Conservation (phyloP, 2,113 vertebrate genomes). For the Trichechus manatus region DNA sequence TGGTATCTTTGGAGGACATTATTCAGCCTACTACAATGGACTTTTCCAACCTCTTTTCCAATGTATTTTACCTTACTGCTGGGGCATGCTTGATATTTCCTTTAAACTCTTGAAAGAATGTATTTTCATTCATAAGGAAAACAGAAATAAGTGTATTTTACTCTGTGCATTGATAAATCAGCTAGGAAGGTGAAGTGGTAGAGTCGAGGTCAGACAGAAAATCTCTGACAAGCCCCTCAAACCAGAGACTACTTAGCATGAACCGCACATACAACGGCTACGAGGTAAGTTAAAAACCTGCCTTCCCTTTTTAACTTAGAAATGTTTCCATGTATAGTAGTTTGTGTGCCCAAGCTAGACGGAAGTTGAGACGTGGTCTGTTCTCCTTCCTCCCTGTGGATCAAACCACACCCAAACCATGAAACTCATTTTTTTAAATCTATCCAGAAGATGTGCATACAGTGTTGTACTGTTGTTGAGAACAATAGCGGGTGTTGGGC, state of each 20-base stretch:
- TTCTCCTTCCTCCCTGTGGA: background rate
- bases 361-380: background rate
- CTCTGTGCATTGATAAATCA: slow-evolving; percentile 42
- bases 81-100: background rate
- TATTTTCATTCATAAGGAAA: slow-evolving; percentile 57
- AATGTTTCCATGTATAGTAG: background rate
- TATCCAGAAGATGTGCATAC: background rate
- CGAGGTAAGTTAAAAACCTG: background rate
- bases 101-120: slow-evolving; percentile 35
- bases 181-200: slow-evolving; percentile 13
- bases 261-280: background rate
- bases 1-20: background rate
- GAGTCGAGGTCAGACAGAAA: slow-evolving; percentile 60
- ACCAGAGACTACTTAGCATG: background rate
- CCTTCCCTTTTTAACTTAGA: slow-evolving; percentile 8
- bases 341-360: background rate
- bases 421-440: background rate
- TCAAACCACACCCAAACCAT: background rate
- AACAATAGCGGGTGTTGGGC: background rate
- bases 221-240: background rate
- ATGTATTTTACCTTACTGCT: slow-evolving; percentile 23
- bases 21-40: background rate
- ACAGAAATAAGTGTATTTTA: slow-evolving; percentile 19
- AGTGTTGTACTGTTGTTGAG: background rate
- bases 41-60: slow-evolving; percentile 3